Evolutionary conservation across 2,888 invertebrate genomes (phyloP).

Genomic region (Hemithea aestivaria): DNA sequence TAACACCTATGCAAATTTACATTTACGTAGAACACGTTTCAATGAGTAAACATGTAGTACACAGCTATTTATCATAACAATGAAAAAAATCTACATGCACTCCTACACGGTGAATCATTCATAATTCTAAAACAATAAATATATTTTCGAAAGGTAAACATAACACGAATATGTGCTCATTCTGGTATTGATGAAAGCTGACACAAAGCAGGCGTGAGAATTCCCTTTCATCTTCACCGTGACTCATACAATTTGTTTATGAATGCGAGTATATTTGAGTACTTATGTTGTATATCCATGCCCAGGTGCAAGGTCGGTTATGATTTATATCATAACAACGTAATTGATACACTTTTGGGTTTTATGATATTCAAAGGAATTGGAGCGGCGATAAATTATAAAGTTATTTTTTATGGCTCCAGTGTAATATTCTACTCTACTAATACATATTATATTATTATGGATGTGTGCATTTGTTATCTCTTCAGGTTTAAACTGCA

Average conservation of each 20-base stretch:
- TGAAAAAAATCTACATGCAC: too few species aligned
- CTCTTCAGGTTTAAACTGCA: too few species aligned
- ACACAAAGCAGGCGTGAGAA: slow-evolving; percentile 16
- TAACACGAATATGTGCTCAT: slow-evolving; percentile 6
- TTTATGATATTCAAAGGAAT: too few species aligned
- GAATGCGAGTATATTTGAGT: slow-evolving; percentile 10
- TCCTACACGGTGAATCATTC: slow-evolving; percentile 1
- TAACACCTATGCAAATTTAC: too few species aligned
- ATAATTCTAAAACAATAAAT: slow-evolving; percentile 4
- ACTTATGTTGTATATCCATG: not conserved
- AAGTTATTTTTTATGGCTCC: too few species aligned
- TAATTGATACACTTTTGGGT: not conserved
- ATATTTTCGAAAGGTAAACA: slow-evolving; percentile 12
- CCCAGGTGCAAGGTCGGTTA: slow-evolving; percentile 10
- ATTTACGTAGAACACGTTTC: too few species aligned
- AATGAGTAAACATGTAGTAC: too few species aligned
- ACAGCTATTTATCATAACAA: too few species aligned
- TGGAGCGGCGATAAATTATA: too few species aligned
- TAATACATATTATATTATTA: too few species aligned
- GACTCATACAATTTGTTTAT: slow-evolving; percentile 18
- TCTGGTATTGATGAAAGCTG: slow-evolving; percentile 14
- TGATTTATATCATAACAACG: slow-evolving; percentile 7
- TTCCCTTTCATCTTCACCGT: slow-evolving; percentile 13
- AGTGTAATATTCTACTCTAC: too few species aligned
- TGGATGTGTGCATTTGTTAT: too few species aligned